Percentiles rank a stretch among this genome's conserved stretches.
These are phyloP conservation scores for Potamilus streckersoni DNA, from an alignment of 1,140 invertebrate genomes.

Conservation along the genomic window DNA sequence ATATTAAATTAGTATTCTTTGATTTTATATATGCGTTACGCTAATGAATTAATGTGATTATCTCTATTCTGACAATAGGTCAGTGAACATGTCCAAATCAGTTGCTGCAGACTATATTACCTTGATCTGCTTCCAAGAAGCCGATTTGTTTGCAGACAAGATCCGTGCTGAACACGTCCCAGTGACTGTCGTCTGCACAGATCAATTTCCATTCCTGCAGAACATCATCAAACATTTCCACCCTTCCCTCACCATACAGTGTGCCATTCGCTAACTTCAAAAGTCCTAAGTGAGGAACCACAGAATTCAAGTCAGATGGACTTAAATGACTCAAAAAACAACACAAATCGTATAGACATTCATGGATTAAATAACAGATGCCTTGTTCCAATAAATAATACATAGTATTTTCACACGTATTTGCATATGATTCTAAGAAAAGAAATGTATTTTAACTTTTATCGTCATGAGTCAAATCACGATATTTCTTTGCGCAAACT, in stretches of 20 bases:
- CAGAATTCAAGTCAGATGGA: no score
- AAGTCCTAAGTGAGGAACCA: constrained; percentile 35
- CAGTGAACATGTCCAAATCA: background rate
- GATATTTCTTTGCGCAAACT: no score
- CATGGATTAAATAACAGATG: no score
- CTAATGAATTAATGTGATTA: no score
- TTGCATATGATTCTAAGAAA: no score
- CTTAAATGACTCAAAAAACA: no score
- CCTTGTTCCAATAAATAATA: no score
- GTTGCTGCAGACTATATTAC: constrained; percentile 22
- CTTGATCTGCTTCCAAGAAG: constrained; percentile 47
- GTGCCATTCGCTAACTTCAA: constrained; percentile 43
- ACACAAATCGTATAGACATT: no score
- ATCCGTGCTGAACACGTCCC: constrained; percentile 43
- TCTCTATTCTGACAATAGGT: no score
- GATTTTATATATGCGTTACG: background rate
- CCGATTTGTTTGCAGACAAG: constrained; percentile 60
- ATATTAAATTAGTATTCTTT: background rate
- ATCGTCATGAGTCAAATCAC: no score
- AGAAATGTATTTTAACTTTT: no score
- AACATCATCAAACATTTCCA: constrained; percentile 54
- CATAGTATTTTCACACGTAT: no score
- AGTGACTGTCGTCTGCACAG: constrained; percentile 46
- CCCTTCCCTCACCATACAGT: constrained; percentile 53
- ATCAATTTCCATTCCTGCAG: constrained; percentile 43